These are phyloP conservation scores for Lanius collurio DNA, from an alignment of 2,113 vertebrate genomes.

Conservation along the genomic window DNA sequence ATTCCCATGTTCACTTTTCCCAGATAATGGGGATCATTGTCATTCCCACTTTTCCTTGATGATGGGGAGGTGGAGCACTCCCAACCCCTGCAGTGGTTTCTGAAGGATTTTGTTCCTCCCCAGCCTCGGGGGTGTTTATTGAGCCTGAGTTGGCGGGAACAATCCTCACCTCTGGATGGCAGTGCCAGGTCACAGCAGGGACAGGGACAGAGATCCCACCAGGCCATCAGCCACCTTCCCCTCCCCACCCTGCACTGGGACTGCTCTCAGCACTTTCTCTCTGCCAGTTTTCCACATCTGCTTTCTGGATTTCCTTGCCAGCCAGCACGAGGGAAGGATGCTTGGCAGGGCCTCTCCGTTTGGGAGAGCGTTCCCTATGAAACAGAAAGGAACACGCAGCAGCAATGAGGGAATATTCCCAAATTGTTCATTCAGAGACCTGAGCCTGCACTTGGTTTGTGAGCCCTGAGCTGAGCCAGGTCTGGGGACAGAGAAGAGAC, in stretches of 20 bases:
- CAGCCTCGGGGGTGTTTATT: rapidly evolving
- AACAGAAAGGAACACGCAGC: not conserved
- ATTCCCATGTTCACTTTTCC: not conserved
- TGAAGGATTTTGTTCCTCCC: not conserved
- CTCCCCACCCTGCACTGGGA: rapidly evolving
- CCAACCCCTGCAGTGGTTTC: rapidly evolving
- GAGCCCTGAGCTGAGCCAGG: not conserved
- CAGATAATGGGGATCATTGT: not conserved
- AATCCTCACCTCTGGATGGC: not conserved
- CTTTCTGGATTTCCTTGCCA: not conserved
- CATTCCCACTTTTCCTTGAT: not conserved
- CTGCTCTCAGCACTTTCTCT: not conserved
- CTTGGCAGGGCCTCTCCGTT: not conserved
- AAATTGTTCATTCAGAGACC: not conserved
- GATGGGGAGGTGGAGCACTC: rapidly evolving
- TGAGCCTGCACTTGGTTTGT: not conserved
- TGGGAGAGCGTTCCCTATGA: not conserved
- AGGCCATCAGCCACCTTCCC: not conserved
- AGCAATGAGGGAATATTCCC: not conserved
- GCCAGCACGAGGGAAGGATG: not conserved
- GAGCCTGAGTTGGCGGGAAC: not conserved
- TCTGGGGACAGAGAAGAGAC: not conserved
- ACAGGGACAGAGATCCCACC: not conserved
- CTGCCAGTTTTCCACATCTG: not conserved
- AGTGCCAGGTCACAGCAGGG: not conserved